Evolutionary conservation across 1,140 invertebrate species (phyloP).

Genomic region (Diorhabda elongata): DNA sequence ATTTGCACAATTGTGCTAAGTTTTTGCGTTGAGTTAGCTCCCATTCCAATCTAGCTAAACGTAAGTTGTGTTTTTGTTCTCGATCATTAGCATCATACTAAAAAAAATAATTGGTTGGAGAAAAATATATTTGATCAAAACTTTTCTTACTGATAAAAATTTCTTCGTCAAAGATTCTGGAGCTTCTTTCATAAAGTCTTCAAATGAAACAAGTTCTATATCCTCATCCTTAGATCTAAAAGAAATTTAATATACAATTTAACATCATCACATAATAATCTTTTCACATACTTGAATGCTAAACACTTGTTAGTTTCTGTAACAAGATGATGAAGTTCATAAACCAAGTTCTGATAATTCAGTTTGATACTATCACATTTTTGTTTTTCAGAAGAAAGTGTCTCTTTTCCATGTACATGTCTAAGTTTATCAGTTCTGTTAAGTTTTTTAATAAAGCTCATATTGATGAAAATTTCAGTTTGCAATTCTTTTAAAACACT

Average conservation of each 20-base stretch:
- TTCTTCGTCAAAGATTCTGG: constrained; percentile 54
- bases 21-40: constrained; percentile 87
- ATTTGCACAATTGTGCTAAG: constrained; percentile 69
- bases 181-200: constrained; percentile 82
- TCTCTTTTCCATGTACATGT: constrained; percentile 75
- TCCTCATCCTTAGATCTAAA: constrained; percentile 81
- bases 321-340: constrained; percentile 89
- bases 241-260: neutral
- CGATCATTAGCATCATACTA: constrained; percentile 30
- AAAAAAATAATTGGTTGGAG: constrained; percentile 9
- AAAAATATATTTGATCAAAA: constrained; percentile 16
- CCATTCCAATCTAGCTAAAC: constrained; percentile 84
- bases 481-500: constrained; percentile 51
- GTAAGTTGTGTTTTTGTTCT: constrained; percentile 64
- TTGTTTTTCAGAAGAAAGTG: constrained; percentile 72
- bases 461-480: constrained; percentile 67
- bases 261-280: neutral
- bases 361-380: constrained; percentile 86
- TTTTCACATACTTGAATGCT: constrained; percentile 72
- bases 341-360: constrained; percentile 90
- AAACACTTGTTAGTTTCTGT: constrained; percentile 92
- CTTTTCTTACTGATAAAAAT: constrained; percentile 30
- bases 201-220: constrained; percentile 79
- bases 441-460: constrained; percentile 80
- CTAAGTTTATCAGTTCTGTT: constrained; percentile 87